These are phyloP conservation scores for Agrochola macilenta DNA, from an alignment of 2,888 invertebrate genomes.

Conservation along the genomic window DNA sequence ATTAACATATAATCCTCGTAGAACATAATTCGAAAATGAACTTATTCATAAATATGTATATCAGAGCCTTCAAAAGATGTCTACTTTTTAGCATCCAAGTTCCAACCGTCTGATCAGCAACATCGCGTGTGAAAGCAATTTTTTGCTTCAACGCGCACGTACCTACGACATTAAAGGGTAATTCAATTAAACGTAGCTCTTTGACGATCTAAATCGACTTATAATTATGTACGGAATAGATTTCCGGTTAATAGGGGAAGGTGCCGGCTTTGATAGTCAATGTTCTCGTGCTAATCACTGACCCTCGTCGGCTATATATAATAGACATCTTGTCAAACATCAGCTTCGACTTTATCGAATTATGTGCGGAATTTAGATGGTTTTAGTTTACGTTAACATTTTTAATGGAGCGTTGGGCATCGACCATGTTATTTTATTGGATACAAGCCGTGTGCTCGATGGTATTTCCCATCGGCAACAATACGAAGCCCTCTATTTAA, in stretches of 20 bases:
- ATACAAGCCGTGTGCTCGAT: background rate
- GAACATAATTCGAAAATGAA: background rate
- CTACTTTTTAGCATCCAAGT: background rate
- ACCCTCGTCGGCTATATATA: slow-evolving; percentile 84
- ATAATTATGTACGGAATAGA: slow-evolving; percentile 49
- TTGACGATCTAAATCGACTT: slow-evolving; percentile 49
- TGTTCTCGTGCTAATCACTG: slow-evolving; percentile 83
- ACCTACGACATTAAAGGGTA: slow-evolving; percentile 33
- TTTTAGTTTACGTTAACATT: slow-evolving; percentile 7
- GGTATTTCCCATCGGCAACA: background rate
- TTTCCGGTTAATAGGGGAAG: slow-evolving; percentile 41
- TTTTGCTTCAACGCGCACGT: slow-evolving; percentile 29
- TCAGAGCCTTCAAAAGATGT: background rate
- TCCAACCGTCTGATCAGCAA: slow-evolving; percentile 22
- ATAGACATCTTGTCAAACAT: slow-evolving; percentile 66
- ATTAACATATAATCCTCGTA: background rate
- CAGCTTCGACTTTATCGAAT: slow-evolving; percentile 39
- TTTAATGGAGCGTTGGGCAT: background rate
- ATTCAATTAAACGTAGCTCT: slow-evolving; percentile 49
- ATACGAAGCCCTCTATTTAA: no score
- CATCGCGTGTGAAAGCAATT: slow-evolving; percentile 19
- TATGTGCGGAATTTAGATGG: slow-evolving; percentile 30
- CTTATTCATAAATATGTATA: background rate
- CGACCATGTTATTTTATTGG: background rate
- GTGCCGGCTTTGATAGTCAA: slow-evolving; percentile 78